phyloP scores from a whole-genome alignment of 2,113 vertebrate species.

The Rallus limicola region DNA sequence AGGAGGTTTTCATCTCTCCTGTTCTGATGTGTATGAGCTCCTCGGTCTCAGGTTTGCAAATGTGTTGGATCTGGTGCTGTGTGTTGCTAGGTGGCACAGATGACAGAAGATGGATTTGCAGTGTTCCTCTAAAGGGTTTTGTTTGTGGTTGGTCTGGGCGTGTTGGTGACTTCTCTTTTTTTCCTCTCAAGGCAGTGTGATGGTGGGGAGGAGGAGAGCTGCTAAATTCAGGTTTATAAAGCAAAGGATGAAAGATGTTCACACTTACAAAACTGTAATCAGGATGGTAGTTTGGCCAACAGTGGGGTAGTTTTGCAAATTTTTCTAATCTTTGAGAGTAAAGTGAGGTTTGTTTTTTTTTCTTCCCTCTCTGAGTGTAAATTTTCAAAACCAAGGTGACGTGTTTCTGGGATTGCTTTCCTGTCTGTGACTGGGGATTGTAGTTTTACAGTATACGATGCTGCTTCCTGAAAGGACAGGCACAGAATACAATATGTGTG shows the following conservation, averaged over 20 bases:
- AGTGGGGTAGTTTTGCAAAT: background rate
- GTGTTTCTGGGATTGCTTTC: background rate
- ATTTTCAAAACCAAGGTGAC: background rate
- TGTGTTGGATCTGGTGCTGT: background rate
- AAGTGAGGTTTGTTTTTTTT: background rate
- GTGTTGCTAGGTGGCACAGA: slow-evolving; percentile 62
- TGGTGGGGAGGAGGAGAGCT: slow-evolving; percentile 32
- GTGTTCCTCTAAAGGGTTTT: slow-evolving; percentile 10
- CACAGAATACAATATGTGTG: background rate
- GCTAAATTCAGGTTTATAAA: slow-evolving; percentile 52
- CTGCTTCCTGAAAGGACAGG: background rate
- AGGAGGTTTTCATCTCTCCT: background rate
- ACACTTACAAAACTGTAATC: slow-evolving; percentile 30
- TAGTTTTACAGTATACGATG: background rate
- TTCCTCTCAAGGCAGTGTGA: slow-evolving; percentile 38
- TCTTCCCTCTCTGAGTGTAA: background rate
- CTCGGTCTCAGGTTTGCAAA: background rate
- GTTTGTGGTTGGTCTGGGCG: slow-evolving; percentile 21
- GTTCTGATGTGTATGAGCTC: background rate
- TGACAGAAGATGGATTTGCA: slow-evolving; percentile 48
- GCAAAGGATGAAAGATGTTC: slow-evolving; percentile 54
- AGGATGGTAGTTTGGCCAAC: background rate
- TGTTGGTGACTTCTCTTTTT: slow-evolving; percentile 11
- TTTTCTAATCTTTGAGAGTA: background rate
- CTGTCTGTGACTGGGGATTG: fast-evolving